These are phyloP conservation scores for Equus przewalskii DNA, from an alignment of 2,113 vertebrate species.

Conservation along the genomic window DNA sequence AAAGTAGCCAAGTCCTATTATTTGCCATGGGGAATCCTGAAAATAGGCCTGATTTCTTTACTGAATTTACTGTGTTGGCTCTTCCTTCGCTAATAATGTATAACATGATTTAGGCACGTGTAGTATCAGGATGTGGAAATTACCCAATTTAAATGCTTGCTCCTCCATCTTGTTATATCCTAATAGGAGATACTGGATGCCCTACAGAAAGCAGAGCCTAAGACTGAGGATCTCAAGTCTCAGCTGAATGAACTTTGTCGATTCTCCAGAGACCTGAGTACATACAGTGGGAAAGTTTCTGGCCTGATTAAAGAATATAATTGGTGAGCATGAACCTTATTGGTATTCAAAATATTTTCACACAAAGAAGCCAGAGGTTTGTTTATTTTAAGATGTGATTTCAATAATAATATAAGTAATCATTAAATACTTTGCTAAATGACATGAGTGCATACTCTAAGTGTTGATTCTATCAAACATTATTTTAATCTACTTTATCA, in stretches of 20 bases:
- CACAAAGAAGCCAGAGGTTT: neutral
- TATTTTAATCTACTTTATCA: constrained; percentile 28
- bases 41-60: neutral
- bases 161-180: constrained; percentile 64
- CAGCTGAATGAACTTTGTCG: constrained; percentile 96
- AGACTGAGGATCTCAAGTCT: constrained; percentile 95
- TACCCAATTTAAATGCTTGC: neutral
- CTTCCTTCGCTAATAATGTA: neutral
- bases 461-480: neutral
- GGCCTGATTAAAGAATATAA: constrained; percentile 97
- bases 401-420: neutral
- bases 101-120: neutral
- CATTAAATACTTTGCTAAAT: neutral
- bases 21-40: neutral
- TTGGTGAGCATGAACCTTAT: constrained; percentile 89
- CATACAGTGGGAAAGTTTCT: constrained; percentile 95
- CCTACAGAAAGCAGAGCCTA: constrained; percentile 93
- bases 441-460: neutral
- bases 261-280: constrained; percentile 95
- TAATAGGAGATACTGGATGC: constrained; percentile 92
- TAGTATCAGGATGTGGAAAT: neutral
- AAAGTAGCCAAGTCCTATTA: neutral
- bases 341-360: neutral
- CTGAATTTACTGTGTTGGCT: neutral
- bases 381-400: neutral